phyloP scores from a whole-genome alignment of 2,888 invertebrate genomes.

The Melieria picta region DNA sequence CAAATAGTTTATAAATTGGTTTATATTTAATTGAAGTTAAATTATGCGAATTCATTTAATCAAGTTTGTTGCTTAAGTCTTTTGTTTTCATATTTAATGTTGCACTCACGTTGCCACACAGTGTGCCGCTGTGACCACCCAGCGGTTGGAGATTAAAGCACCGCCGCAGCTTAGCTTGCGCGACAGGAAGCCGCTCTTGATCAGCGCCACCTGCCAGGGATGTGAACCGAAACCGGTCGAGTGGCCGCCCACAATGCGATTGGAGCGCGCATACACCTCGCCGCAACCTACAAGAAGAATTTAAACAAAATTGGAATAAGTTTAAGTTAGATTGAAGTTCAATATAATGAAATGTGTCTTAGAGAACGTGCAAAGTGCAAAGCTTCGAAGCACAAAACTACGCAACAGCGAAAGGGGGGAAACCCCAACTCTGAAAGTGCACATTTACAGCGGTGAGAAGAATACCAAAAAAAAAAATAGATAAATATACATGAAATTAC shows the following conservation, averaged over 20 bases:
- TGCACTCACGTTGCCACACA: conserved; percentile 87
- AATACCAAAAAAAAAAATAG: conserved; percentile 5
- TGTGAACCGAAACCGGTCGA: conserved; percentile 90
- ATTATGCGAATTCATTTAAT: background rate
- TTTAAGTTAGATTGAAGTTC: background rate
- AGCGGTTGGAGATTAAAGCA: conserved; percentile 86
- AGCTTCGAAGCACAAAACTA: background rate
- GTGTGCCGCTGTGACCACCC: conserved; percentile 93
- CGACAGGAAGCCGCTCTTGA: conserved; percentile 89
- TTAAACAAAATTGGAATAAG: background rate
- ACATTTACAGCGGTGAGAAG: background rate
- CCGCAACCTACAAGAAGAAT: conserved; percentile 79
- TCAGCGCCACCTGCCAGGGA: conserved; percentile 94
- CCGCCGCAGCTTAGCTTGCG: conserved; percentile 93
- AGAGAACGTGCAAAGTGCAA: background rate
- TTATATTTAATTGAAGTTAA: background rate
- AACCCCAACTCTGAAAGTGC: background rate
- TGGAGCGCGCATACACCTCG: conserved; percentile 85
- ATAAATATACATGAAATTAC: conserved; percentile 4
- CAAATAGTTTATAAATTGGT: background rate
- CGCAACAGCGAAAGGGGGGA: conserved; percentile 23
- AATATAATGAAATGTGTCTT: background rate
- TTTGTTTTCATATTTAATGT: no score
- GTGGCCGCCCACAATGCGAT: conserved; percentile 92
- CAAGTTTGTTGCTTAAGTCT: no score